Evolutionary conservation across 2,113 vertebrate genomes (phyloP), one percentile per base, ranked within the genome.

Genomic region (Cygnus atratus): DNA sequence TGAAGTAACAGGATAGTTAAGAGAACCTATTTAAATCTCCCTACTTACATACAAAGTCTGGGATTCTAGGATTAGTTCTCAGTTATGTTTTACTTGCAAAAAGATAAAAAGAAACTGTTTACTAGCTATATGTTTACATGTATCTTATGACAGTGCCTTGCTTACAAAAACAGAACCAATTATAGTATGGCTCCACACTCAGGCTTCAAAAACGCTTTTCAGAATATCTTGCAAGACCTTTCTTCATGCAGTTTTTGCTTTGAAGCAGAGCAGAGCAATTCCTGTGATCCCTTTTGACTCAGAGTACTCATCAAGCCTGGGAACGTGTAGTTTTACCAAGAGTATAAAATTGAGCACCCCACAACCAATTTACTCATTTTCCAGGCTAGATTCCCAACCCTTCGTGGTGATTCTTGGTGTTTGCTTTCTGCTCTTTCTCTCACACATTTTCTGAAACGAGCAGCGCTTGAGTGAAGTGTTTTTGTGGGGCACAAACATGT

Each of bases 341-440:
- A 39, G 37, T 3, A 0, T 20, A 25, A 50, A 7, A 17, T 13
- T 2, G 8, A 46, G 10, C 13, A n/a, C 48, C 48, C 58, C 8
- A 52, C n/a, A 15, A 43, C 26, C 46, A 2, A 24, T 48, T 28
- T 25, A 41, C 43, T 48, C 10, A 13, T 43, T 84, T 41, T 43
- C 33, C 22, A 31, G 39, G 43, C 48, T 10, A 12, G 35, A 50
- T 29, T 28, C 52, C 33, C 39, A 33, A 57, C 11, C 26, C 35
- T 61, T 26, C 41, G 5, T 63, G 37, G 26, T 5, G 22, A 22
- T 18, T 66, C 33, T 3, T 4, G 17, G 5, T 29, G 39, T 41
- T 28, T 18, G n/a, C 16, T 6, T n/a, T 44, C 75, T 13, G 33
- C 58, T 71, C 44, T 18, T 66, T 44, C 62, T 62, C 75, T 35